Conservation (phyloP, 1,140 invertebrate species). For the Drosophila watanabei region DNA sequence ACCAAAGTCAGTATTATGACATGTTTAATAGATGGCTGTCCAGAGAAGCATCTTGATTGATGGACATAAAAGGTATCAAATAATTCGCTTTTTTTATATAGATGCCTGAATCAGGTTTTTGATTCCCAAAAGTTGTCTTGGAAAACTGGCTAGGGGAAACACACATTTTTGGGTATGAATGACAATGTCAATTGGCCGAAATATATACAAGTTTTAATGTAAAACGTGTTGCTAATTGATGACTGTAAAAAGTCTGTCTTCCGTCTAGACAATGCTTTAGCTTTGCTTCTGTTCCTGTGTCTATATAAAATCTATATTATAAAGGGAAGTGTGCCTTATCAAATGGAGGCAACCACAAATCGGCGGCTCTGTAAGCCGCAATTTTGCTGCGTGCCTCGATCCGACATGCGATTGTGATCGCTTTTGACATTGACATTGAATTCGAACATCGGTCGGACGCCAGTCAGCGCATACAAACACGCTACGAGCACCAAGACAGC, state of each 20-base stretch:
- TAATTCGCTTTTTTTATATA: background rate
- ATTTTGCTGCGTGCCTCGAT: conserved; percentile 57
- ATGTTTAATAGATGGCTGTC: background rate
- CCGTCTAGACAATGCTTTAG: conserved; percentile 23
- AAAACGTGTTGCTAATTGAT: conserved; percentile 15
- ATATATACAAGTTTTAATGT: background rate
- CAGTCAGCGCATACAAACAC: conserved; percentile 33
- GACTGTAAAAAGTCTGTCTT: conserved; percentile 26
- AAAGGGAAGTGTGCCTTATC: conserved; percentile 17
- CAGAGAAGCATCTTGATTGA: conserved; percentile 27
- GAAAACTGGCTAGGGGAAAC: background rate
- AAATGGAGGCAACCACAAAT: conserved; percentile 32
- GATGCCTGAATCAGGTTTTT: background rate
- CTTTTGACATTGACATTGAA: conserved; percentile 78
- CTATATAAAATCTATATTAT: conserved; percentile 9
- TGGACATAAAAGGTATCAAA: background rate
- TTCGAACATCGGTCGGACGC: conserved; percentile 47
- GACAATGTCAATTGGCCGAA: background rate
- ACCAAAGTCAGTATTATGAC: conserved; percentile 1
- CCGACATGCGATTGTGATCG: conserved; percentile 69
- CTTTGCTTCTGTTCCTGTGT: background rate
- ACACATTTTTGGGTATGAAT: conserved; percentile 8
- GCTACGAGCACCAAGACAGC: conserved; percentile 4
- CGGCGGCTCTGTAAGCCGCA: conserved; percentile 31
- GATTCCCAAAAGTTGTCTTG: conserved; percentile 1